Conservation (phyloP, 2,888 invertebrate genomes). For the Mylabris sibirica region DNA sequence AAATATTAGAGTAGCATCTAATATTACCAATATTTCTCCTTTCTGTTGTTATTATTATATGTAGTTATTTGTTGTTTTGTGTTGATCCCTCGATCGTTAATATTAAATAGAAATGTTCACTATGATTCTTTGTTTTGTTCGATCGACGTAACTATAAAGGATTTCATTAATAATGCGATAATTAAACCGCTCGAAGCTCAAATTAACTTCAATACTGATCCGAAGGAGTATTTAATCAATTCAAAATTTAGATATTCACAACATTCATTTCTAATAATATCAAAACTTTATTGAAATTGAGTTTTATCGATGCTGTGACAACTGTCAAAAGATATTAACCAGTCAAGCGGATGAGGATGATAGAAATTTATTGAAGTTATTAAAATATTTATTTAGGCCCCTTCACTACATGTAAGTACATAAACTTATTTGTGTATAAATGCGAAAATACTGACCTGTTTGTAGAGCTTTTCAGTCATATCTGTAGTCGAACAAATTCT, state of each 20-base stretch:
- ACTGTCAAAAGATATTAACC: neutral
- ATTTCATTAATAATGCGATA: conserved; percentile 12
- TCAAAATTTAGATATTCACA: neutral
- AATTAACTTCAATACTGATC: neutral
- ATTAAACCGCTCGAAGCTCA: neutral
- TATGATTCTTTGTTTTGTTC: neutral
- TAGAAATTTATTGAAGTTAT: neutral
- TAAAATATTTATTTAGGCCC: neutral
- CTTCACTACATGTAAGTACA: neutral
- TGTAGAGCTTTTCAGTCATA: neutral
- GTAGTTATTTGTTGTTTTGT: neutral
- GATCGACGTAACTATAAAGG: neutral
- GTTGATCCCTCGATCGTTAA: neutral
- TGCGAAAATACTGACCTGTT: neutral
- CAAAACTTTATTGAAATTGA: neutral
- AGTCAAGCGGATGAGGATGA: neutral
- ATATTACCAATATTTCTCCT: neutral
- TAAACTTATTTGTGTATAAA: neutral
- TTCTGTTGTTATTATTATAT: neutral
- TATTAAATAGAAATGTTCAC: neutral
- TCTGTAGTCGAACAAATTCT: neutral
- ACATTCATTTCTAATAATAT: neutral
- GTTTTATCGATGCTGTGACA: neutral
- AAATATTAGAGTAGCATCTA: neutral
- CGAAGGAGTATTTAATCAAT: neutral